Conservation (phyloP, 2,113 vertebrate species). For the Pandion haliaetus region DNA sequence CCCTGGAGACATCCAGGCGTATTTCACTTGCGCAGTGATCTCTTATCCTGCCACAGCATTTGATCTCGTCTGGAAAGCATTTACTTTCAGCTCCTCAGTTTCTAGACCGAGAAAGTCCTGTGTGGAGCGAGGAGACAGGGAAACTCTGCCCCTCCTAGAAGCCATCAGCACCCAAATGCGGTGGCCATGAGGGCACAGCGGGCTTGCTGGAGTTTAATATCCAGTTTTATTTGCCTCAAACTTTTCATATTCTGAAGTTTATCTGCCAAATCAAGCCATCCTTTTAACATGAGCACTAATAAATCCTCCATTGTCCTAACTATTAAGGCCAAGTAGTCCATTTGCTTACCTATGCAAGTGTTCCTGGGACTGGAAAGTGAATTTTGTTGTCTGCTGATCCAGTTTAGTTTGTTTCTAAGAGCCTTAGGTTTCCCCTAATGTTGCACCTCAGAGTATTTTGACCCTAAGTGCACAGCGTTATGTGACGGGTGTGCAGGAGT, state of each 20-base stretch:
- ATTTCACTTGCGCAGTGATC: background rate
- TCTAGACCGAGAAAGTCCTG: background rate
- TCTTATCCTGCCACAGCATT: background rate
- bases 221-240: background rate
- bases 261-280: background rate
- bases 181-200: background rate
- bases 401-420: background rate
- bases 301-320: background rate
- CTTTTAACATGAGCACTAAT: background rate
- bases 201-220: background rate
- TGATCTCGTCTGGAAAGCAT: background rate
- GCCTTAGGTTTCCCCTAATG: background rate
- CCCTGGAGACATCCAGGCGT: rapidly evolving
- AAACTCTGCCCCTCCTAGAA: background rate
- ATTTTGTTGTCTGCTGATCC: background rate
- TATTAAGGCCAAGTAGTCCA: background rate
- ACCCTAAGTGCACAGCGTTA: background rate
- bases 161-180: background rate
- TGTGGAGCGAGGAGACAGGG: background rate
- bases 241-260: background rate
- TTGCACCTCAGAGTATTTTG: background rate
- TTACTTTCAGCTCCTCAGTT: background rate
- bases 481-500: background rate
- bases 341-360: background rate
- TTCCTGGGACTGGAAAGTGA: background rate